Conservation (phyloP, 2,113 vertebrate species). For the Athene noctua region DNA sequence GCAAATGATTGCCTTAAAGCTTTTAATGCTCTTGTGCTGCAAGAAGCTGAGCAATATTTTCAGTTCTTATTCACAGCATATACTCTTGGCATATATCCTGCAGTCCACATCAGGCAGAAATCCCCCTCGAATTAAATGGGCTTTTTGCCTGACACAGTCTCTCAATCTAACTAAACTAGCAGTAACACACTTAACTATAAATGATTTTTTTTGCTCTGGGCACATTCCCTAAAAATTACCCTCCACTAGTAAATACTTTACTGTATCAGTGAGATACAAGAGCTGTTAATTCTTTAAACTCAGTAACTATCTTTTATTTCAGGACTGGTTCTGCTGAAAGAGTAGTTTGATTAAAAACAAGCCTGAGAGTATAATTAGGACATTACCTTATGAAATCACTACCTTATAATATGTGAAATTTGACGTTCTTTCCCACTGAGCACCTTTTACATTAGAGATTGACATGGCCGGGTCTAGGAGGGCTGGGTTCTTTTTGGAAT, state of each 20-base stretch:
- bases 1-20: background rate
- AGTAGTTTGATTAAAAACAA: background rate
- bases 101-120: background rate
- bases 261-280: background rate
- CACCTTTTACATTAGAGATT: background rate
- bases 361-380: background rate
- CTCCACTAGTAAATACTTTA: background rate
- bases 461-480: background rate
- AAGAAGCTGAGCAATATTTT: background rate
- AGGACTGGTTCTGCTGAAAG: background rate
- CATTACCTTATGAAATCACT: background rate
- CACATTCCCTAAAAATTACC: background rate
- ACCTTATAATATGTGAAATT: background rate
- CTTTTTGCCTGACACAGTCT: background rate
- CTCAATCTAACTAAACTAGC: background rate
- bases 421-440: background rate
- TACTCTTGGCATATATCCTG: background rate
- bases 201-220: background rate
- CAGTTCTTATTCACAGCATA: background rate
- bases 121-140: background rate
- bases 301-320: background rate
- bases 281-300: background rate
- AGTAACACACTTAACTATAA: background rate
- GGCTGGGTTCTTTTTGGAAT: background rate
- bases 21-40: background rate